Evolutionary conservation across 2,113 vertebrate species (phyloP).

Genomic region (Leucosticte australis): DNA sequence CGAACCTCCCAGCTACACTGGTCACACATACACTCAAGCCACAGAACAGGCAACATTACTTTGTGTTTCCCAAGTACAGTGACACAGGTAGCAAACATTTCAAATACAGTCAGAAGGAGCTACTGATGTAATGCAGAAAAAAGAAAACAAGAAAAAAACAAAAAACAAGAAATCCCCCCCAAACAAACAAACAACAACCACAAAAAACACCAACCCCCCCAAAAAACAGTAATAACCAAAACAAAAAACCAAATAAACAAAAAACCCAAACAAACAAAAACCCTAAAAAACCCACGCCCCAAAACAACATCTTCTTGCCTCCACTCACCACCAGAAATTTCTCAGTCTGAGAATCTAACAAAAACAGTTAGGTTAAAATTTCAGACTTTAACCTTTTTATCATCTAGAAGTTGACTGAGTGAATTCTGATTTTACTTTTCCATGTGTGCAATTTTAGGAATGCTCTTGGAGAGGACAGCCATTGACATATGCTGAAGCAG

Average conservation of each 20-base stretch:
- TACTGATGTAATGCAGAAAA: not conserved
- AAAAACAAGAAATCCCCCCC: not conserved
- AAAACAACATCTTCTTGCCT: not conserved
- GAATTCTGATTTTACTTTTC: not conserved
- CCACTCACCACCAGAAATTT: not conserved
- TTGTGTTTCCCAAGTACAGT: not conserved
- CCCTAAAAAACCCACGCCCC: not conserved
- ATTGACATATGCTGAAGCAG: not conserved
- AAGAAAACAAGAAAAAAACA: not conserved
- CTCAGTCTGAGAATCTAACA: not conserved
- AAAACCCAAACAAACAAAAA: not conserved
- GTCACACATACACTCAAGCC: not conserved
- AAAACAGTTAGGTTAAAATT: not conserved
- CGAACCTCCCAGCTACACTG: not conserved
- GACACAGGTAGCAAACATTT: not conserved
- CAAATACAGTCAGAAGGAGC: not conserved
- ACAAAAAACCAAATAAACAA: not conserved
- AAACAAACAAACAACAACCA: too few relatives aligned
- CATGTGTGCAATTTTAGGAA: not conserved
- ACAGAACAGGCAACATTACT: not conserved
- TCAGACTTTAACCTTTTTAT: not conserved
- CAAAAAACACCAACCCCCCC: not conserved
- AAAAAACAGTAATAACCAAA: not conserved
- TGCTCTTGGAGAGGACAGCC: not conserved
- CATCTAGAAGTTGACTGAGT: not conserved